phyloP scores from a whole-genome alignment of 2,888 invertebrate species.

The Lysandra coridon region DNA sequence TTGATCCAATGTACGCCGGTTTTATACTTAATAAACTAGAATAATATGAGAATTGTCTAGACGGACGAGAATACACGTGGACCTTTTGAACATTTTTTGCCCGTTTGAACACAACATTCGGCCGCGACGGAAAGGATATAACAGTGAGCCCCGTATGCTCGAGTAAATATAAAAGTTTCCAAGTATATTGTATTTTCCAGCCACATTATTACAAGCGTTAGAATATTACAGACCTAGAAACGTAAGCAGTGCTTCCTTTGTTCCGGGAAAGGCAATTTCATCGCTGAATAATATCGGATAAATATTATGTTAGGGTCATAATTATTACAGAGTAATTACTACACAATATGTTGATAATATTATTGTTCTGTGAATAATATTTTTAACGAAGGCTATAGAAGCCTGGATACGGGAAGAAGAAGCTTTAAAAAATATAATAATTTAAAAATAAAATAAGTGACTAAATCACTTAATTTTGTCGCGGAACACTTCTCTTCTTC shows the following conservation, averaged over 20 bases:
- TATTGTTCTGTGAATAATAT: no score
- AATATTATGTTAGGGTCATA: no score
- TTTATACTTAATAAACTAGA: neutral
- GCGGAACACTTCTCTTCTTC: no score
- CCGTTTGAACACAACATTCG: neutral
- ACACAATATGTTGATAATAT: no score
- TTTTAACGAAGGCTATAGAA: no score
- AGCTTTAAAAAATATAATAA: no score
- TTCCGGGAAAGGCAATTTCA: neutral
- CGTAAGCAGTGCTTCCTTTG: neutral
- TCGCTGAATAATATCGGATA: neutral
- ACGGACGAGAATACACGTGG: neutral
- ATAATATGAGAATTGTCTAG: neutral
- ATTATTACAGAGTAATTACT: no score
- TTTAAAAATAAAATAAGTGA: no score
- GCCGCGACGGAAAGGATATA: neutral
- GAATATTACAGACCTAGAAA: constrained; percentile 17
- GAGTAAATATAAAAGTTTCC: constrained; percentile 10
- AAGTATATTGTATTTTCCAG: constrained; percentile 15
- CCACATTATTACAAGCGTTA: constrained; percentile 16
- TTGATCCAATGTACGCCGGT: neutral
- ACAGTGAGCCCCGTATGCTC: constrained; percentile 8
- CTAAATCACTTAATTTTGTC: no score
- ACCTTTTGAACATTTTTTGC: neutral
- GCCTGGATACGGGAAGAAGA: no score